Conservation (phyloP, 2,888 invertebrate species). For the Hipparchia semele region DNA sequence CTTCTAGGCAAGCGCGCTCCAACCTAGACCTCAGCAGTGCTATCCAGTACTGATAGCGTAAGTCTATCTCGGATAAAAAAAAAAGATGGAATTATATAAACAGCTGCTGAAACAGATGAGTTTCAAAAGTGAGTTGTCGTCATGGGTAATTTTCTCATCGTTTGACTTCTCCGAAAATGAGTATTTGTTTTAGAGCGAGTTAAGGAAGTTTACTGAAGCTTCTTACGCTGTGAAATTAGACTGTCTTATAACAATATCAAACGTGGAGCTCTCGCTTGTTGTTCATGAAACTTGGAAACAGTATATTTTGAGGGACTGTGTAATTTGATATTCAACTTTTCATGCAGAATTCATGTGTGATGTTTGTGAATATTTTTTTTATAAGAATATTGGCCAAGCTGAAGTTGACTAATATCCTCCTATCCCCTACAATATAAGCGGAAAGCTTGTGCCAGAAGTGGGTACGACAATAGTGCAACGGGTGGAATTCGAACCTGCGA, state of each 20-base stretch:
- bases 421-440: too few species aligned
- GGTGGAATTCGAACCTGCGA: too few species aligned
- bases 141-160: constrained; percentile 2
- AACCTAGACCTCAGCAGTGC: too few species aligned
- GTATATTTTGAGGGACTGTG: background rate
- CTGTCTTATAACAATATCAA: constrained; percentile 10
- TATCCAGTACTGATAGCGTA: too few species aligned
- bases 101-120: constrained; percentile 3
- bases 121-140: background rate
- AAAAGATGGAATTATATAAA: background rate
- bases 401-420: too few species aligned
- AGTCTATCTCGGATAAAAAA: too few species aligned
- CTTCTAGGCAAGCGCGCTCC: too few species aligned
- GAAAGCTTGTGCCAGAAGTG: too few species aligned
- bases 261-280: background rate
- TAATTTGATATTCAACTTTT: constrained; percentile 4
- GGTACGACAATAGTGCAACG: too few species aligned
- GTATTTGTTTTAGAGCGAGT: constrained; percentile 10
- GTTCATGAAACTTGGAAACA: background rate
- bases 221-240: background rate
- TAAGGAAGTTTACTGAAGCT: constrained; percentile 5
- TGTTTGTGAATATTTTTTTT: background rate
- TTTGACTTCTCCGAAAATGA: constrained; percentile 13
- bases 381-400: too few species aligned
- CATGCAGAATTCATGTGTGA: background rate